Evolutionary conservation across 2,888 invertebrate genomes (phyloP), one percentile per base, ranked within the genome.

Genomic region (Bibio marci): DNA sequence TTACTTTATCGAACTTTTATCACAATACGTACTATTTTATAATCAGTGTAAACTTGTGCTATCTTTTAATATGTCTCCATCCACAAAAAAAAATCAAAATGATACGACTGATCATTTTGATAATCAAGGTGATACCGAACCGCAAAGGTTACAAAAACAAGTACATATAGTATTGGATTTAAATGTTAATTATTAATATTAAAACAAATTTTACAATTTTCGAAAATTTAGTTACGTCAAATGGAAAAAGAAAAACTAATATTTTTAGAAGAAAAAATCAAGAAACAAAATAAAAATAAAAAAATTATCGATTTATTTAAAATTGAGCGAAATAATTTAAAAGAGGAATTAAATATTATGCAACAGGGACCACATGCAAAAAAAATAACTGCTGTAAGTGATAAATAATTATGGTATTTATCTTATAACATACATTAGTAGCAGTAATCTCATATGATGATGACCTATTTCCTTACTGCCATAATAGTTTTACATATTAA

Each of bases 111-210:
- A 22, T 22, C 8, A 6, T 6, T 22, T 22, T 22, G 22, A 22
- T 6, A 22, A 22, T 22, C 8, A 4, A 22, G 8, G 8, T 22
- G 22, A 22, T 22, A 22, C 4, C 8, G 60, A 91, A 55, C 64
- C 86, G 50, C 66, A 73, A 14, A 75, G 85, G 45, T 60, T 91
- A 31, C 80, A 81, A 48, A 69, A 86, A 52, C 85, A 83, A 65
- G 75, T 74, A 51, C 46, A 39, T 13, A 7, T 12, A 19, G 4
- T n/a, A 28, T 26, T 27, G 15, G n/a, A 37, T n/a, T 22, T 19
- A 22, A 3, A 25, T 35, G 4, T 35, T 22, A 5, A 14, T 14
- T n/a, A n/a, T n/a, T n/a, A n/a, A n/a, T n/a, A n/a, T n/a, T n/a
- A n/a, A n/a, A n/a, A n/a, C n/a, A n/a, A n/a, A n/a, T n/a, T n/a